Base-by-base conservation (phyloP, 1,140 invertebrate species). In the Battus philenor region DNA sequence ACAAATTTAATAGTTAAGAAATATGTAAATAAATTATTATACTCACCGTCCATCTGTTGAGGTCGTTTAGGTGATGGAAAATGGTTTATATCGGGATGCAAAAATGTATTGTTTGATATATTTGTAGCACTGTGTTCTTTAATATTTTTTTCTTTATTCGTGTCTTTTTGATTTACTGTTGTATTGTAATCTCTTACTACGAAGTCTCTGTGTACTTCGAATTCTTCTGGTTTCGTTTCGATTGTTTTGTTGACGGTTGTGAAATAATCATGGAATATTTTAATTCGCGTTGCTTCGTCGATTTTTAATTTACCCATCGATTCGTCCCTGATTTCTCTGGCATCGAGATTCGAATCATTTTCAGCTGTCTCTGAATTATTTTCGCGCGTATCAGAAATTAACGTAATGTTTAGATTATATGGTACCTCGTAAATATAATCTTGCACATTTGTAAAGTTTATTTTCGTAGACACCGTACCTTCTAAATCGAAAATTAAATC, bases 201-300 rank as follows among this genome's bases (percentile, higher is more conserved):
- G 6, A 13, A 1, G 5, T 41, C 38, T 9, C 12, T 38, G 11
- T 24, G 11, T 13, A 13, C 8, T 16, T 17, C 9, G 4, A 3
- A 1, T 26, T 15, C 12, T n/a, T 1, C 15, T 27, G 11, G 27
- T 26, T 39, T 39, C 0, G 24, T 6, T 17, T 16, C 13, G 7
- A 10, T 11, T 13, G 24, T 69, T 59, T 64, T 75, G 33, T 65
- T 68, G 8, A 82, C 53, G 4, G 75, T 82, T 31, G 65, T 65
- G 5, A 61, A 72, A 33, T 72, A 82, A 58, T 79, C 78, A 12
- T 73, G 56, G 39, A 71, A 80, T 41, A 83, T 63, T 46, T 80
- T 80, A 8, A 54, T 65, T 49, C 65, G 54, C 0, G 70, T 79
- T 8, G 36, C 65, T 10, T 83, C 74, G 16, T 83, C 76, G 15